phyloP scores from a whole-genome alignment of 2,113 vertebrate species.

The Sturnus vulgaris region DNA sequence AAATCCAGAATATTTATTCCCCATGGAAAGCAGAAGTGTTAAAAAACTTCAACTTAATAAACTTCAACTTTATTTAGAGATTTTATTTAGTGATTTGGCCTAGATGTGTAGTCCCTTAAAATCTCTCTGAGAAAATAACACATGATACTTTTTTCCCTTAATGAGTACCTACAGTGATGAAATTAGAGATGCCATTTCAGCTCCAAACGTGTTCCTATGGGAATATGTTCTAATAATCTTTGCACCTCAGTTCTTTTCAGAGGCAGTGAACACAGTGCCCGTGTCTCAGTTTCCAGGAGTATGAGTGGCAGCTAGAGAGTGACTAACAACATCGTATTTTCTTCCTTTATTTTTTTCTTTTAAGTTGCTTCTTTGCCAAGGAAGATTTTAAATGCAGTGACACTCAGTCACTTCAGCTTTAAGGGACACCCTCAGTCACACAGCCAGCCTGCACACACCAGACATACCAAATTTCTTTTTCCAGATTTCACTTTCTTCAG shows the following conservation, averaged over 20 bases:
- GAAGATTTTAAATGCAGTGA: not conserved
- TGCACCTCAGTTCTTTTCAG: not conserved
- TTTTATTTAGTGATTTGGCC: not conserved
- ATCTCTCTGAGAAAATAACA: not conserved
- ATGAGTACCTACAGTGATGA: constrained; percentile 20
- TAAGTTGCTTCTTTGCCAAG: not conserved
- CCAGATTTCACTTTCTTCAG: not conserved
- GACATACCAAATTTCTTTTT: not conserved
- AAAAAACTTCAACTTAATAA: constrained; percentile 7
- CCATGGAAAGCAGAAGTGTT: not conserved
- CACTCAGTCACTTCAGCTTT: not conserved
- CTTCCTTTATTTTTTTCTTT: not conserved
- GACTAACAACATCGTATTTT: not conserved
- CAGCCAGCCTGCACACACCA: not conserved
- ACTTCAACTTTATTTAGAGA: not conserved
- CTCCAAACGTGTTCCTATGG: not conserved
- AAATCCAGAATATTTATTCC: not conserved
- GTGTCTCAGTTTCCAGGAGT: not conserved
- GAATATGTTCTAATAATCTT: not conserved
- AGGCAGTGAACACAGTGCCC: not conserved
- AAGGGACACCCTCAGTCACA: fast-evolving
- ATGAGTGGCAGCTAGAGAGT: not conserved
- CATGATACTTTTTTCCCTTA: not conserved
- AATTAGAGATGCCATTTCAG: constrained; percentile 12
- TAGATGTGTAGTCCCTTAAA: not conserved